Percentiles rank a stretch among this genome's conserved stretches.
Evolutionary conservation across 2,797 vertebrate genomes (phyloP).

Genomic region (Fistularia commersonii): DNA sequence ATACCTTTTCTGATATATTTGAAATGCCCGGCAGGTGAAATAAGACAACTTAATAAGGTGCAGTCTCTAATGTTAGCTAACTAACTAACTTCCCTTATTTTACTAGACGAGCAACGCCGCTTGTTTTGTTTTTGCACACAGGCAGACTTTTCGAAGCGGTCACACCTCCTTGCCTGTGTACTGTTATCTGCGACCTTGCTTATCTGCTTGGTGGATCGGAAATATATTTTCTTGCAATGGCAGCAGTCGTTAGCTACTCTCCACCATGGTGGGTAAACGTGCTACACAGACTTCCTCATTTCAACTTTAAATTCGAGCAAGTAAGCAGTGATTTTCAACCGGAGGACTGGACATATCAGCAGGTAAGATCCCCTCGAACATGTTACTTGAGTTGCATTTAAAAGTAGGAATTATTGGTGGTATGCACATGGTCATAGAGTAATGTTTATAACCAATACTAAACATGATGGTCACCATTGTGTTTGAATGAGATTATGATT

Average conservation of each 20-base stretch:
- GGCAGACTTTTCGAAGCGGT: constrained; percentile 31
- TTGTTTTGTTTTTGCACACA: constrained; percentile 8
- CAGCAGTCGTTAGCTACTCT: constrained; percentile 86
- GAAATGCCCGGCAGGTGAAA: not conserved
- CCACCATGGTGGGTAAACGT: constrained; percentile 95
- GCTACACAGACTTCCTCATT: constrained; percentile 89
- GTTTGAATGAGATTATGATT: no score
- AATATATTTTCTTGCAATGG: constrained; percentile 72
- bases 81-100: not conserved
- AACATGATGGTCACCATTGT: no score
- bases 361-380: constrained; percentile 72
- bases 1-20: no score
- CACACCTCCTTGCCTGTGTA: constrained; percentile 18
- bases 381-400: not conserved
- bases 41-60: not conserved
- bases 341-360: constrained; percentile 87
- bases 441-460: no score
- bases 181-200: constrained; percentile 28
- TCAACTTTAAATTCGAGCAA: constrained; percentile 86
- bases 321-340: constrained; percentile 87
- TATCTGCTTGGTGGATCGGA: constrained; percentile 6
- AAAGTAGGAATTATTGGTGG: no score
- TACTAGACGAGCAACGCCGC: not conserved
- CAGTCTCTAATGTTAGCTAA: not conserved
- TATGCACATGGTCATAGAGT: no score